Base-by-base conservation (phyloP, 2,113 vertebrate species). In the Amphilophus citrinellus region DNA sequence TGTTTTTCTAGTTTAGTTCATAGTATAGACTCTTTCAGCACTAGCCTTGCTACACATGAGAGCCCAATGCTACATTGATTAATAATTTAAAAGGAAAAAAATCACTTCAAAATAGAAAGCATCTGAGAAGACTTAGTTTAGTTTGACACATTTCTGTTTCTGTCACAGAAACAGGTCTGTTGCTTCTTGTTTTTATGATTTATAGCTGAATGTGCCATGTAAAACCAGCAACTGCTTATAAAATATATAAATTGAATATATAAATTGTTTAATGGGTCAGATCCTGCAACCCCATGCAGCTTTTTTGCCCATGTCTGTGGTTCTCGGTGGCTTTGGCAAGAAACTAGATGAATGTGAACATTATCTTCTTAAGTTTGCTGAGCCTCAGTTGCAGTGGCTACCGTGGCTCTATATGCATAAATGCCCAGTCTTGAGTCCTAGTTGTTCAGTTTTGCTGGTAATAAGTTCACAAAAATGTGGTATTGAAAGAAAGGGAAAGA, bases 221-320 rank as follows among this genome's bases (percentile, higher is more conserved):
- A 68, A 68, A 2, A 47, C 20, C 8, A n/a, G 20, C 14, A 68
- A 22, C 39, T 68, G 39, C 22, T 68, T 27, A 47, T 47, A 42
- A 68, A 27, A 47, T 0, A 47, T 68, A 27, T 3, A 22, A 27
- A 22, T 27, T 47, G 65, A 27, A 47, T 0, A 47, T 68, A 27
- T 3, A 22, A 27, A 22, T 27, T 47, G 65, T 27, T 27, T 68
- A 27, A 27, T 68, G 37, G 37, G 37, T 39, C 37, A 39, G 37
- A 39, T 39, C 37, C 37, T 10, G 37, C 9, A 9, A 10, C 37
- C 37, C 37, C 37, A 39, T 9, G 37, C 37, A 39, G 37, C 37
- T 39, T 3, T 39, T 39, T 10, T 39, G 9, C 37, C 2, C 37
- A 9, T 39, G 37, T 39, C 8, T 3, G 9, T 39, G 37, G 37